Evolutionary conservation across 2,113 vertebrate genomes (phyloP).

Genomic region (Platichthys flesus): DNA sequence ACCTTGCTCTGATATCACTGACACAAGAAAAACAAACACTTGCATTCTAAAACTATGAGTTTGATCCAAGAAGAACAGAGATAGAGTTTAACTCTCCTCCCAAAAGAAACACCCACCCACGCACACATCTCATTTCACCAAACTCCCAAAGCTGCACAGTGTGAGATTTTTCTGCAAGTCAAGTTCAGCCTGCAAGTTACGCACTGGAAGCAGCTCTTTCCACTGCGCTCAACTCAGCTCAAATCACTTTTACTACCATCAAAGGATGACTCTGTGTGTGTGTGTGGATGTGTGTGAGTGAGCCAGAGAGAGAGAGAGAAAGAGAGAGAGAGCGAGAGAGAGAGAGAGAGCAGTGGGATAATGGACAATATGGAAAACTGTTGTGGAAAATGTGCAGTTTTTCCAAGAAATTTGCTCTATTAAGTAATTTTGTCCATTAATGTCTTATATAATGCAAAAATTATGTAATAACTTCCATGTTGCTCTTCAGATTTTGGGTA

Average conservation of each 20-base stretch:
- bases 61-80: conserved; percentile 35
- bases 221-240: conserved; percentile 5
- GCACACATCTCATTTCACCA: conserved; percentile 33
- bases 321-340: not conserved
- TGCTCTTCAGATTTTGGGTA: conserved; percentile 5
- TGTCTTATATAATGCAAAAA: not conserved
- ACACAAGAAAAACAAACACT: conserved; percentile 34
- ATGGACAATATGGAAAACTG: conserved; percentile 37
- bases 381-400: conserved; percentile 42
- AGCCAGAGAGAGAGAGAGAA: too few relatives aligned
- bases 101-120: conserved; percentile 38
- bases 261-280: conserved; percentile 19
- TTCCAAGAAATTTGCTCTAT: not conserved
- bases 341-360: conserved; percentile 25
- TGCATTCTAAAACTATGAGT: conserved; percentile 6
- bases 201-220: conserved; percentile 30
- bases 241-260: not conserved
- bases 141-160: conserved; percentile 44
- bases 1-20: conserved; percentile 3
- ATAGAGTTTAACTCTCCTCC: conserved; percentile 31
- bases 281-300: not conserved
- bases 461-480: not conserved
- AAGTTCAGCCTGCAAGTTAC: conserved; percentile 34
- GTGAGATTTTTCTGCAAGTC: conserved; percentile 43
- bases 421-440: not conserved